Percentiles rank a stretch among this genome's conserved stretches.
phyloP scores from a whole-genome alignment of 1,140 invertebrate species.

The Cylas formicarius region DNA sequence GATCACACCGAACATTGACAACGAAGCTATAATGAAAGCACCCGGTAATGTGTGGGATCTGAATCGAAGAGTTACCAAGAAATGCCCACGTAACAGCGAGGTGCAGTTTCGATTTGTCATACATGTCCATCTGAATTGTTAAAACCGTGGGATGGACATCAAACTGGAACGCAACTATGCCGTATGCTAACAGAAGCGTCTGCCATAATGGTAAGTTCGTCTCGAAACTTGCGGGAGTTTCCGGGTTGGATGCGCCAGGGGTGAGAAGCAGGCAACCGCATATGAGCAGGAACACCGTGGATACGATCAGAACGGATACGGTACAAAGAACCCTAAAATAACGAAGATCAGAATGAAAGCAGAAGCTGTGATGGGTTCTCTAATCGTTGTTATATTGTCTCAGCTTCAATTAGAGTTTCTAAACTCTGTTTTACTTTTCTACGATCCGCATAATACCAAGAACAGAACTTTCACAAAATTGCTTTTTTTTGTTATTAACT shows the following conservation, averaged over 20 bases:
- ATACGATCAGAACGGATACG: conserved; percentile 51
- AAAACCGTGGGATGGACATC: conserved; percentile 72
- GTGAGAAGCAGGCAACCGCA: conserved; percentile 47
- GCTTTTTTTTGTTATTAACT: background rate
- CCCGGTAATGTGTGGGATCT: background rate
- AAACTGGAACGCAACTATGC: conserved; percentile 64
- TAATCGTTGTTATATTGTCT: too few species aligned
- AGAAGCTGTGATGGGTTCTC: too few species aligned
- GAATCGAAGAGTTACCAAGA: conserved; percentile 43
- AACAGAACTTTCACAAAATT: too few species aligned
- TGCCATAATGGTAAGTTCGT: conserved; percentile 34
- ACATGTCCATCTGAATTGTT: conserved; percentile 75
- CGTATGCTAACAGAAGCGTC: conserved; percentile 52
- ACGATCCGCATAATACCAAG: too few species aligned
- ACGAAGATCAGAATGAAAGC: background rate
- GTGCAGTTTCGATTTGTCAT: conserved; percentile 55
- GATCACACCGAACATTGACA: conserved; percentile 56
- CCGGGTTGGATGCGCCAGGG: background rate
- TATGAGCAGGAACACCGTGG: conserved; percentile 49
- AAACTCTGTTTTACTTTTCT: too few species aligned
- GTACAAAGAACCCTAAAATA: conserved; percentile 51
- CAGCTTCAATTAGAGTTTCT: too few species aligned
- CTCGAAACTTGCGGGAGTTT: conserved; percentile 3
- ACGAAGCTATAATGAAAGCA: conserved; percentile 47
- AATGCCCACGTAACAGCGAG: conserved; percentile 59